Conservation (phyloP, 2,888 invertebrate species). For the Elgonia sp. region DNA sequence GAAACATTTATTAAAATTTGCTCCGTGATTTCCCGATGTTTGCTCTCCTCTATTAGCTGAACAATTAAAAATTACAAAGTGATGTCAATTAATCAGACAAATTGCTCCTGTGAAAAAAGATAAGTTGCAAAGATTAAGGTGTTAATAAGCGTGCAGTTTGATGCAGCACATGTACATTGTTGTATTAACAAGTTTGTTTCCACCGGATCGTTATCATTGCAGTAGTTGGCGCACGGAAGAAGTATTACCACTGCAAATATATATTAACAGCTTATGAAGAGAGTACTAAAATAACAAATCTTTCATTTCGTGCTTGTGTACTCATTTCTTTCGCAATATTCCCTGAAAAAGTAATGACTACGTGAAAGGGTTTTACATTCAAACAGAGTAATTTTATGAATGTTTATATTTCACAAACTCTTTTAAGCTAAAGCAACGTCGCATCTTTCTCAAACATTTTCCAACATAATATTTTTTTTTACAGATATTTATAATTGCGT, state of each 20-base stretch:
- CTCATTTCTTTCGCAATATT: slow-evolving; percentile 29
- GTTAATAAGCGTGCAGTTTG: slow-evolving; percentile 27
- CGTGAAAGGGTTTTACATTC: slow-evolving; percentile 15
- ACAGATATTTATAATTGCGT: slow-evolving; percentile 4
- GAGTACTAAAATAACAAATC: slow-evolving; percentile 41
- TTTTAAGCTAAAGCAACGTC: neutral
- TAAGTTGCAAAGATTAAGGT: slow-evolving; percentile 20
- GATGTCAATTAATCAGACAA: slow-evolving; percentile 12
- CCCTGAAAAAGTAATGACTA: slow-evolving; percentile 26
- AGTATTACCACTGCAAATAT: slow-evolving; percentile 25
- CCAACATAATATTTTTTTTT: neutral
- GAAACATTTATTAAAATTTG: slow-evolving; percentile 13
- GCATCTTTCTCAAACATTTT: neutral
- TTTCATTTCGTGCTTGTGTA: slow-evolving; percentile 13
- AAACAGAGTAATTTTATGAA: slow-evolving; percentile 36
- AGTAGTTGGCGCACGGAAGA: slow-evolving; percentile 17
- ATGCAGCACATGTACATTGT: slow-evolving; percentile 20
- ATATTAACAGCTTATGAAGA: slow-evolving; percentile 34
- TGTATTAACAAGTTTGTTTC: slow-evolving; percentile 34
- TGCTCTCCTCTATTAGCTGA: neutral
- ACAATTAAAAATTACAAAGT: slow-evolving; percentile 20
- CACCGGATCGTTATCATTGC: slow-evolving; percentile 39
- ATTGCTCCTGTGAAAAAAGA: slow-evolving; percentile 18
- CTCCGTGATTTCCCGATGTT: neutral
- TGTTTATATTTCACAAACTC: slow-evolving; percentile 30